Conservation (phyloP, 2,888 invertebrate genomes). For the Alentia gelatinosa region DNA sequence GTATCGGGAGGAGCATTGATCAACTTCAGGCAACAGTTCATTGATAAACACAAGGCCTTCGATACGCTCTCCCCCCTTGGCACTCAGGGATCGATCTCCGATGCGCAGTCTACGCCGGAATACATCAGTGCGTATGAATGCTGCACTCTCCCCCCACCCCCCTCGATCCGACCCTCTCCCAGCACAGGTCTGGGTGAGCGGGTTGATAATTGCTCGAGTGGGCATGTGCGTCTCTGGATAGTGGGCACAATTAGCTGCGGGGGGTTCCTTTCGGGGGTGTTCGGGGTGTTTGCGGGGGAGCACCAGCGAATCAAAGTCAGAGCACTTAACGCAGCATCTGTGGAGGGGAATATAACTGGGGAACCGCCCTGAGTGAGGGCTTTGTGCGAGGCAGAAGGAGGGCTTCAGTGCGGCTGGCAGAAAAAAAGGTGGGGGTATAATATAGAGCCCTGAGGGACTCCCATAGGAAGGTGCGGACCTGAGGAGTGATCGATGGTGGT, state of each 20-base stretch:
- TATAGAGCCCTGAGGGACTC: background rate
- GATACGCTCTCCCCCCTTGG: background rate
- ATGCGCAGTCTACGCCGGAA: background rate
- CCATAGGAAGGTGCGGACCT: background rate
- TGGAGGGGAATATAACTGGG: background rate
- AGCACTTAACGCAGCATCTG: conserved; percentile 32
- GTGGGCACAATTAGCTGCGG: background rate
- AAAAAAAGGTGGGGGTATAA: background rate
- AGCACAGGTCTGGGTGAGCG: background rate
- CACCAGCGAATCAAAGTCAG: conserved; percentile 15
- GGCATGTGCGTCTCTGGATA: background rate
- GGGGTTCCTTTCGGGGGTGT: background rate
- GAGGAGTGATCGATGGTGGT: background rate
- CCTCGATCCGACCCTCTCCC: background rate
- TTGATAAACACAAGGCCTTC: conserved; percentile 31
- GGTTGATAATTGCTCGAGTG: background rate
- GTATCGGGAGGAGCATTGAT: background rate
- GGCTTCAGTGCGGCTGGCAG: background rate
- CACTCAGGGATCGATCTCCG: background rate
- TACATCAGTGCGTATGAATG: background rate
- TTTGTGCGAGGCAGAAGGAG: background rate
- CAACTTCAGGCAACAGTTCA: background rate
- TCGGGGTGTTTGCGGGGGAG: background rate
- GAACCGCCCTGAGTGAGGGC: background rate
- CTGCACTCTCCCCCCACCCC: background rate